Evolutionary conservation across 2,888 invertebrate species (phyloP), one percentile per base, ranked within the genome.

Genomic region (Pollenia angustigena): DNA sequence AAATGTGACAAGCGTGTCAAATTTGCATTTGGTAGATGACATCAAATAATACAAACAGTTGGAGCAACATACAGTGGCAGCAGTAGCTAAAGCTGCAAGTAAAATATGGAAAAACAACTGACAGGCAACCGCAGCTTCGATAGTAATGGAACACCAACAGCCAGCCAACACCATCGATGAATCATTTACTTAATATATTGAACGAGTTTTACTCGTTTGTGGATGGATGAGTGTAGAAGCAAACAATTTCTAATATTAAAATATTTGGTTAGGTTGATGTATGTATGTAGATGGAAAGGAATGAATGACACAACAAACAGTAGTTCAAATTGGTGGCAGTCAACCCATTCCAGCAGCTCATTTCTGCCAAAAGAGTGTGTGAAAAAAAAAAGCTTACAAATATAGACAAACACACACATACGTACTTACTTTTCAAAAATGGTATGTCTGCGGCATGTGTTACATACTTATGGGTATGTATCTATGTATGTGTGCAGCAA

Each of bases 1-100:
- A 87, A 88, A 88, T 88, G 87, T 88, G 88, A 88, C 88, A 85
- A 85, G 88, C 87, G 85, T 88, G 88, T 88, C 88, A 87, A 88
- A 88, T 88, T 88, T 87, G 88, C 85, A 88, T 88, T 85, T 82
- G 68, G 56, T 82, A 74, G 81, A 62, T 85, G 87, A 85, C 75
- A 80, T 87, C 81, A 75, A 81, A 81, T 54, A 85, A 68, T 46
- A 72, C 80, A 76, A 81, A 78, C 72, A 76, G 50, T 75, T 68
- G 58, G 14, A 54, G 60, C 46, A 71, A 58, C 54, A 75, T 58
- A 11, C 44, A 42, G 58, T 16, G 54, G 62, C 75, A 64, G 18
- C n/a, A 68, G 60, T 40, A 71, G 71, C 75, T 56, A 46, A 44
- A 69, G 72, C 62, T 62, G 81, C 66, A 76, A 76, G 42, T 69